A percentile compares a stretch with the other conserved stretches of the same genome.
phyloP scores from a whole-genome alignment of 2,113 vertebrate species.

The Panthera leo region DNA sequence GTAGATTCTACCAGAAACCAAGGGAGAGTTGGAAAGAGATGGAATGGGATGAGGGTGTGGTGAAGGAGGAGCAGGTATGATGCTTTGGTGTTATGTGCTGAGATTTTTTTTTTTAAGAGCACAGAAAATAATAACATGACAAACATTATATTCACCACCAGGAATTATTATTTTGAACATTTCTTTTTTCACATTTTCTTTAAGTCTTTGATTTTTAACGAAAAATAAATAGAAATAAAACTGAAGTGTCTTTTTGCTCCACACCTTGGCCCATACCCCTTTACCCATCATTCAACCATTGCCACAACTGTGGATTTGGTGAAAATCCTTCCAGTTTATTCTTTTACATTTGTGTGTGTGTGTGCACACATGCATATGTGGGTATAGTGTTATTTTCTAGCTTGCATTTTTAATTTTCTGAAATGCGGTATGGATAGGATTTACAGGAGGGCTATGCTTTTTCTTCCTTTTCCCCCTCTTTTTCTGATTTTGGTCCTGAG shows the following conservation, averaged over 20 bases:
- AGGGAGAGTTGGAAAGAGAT: background rate
- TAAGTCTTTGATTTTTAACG: background rate
- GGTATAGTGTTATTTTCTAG: background rate
- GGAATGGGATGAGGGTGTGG: background rate
- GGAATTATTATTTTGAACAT: background rate
- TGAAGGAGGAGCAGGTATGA: background rate
- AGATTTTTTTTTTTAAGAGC: background rate
- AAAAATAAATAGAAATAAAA: constrained; percentile 9
- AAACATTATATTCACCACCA: background rate
- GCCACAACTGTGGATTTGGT: background rate
- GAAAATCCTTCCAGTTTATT: background rate
- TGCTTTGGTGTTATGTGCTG: background rate
- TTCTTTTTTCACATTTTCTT: background rate
- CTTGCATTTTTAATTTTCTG: background rate
- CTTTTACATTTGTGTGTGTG: background rate
- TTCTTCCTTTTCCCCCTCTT: background rate
- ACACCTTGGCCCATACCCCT: background rate
- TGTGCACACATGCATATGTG: background rate
- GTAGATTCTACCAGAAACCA: background rate
- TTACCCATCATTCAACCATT: background rate
- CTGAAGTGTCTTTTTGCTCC: background rate
- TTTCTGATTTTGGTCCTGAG: background rate
- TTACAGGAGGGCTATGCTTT: background rate
- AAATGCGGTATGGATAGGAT: background rate
- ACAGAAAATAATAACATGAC: background rate